Evolutionary conservation across 2,113 vertebrate genomes (phyloP).

Genomic region (Fukomys damarensis): DNA sequence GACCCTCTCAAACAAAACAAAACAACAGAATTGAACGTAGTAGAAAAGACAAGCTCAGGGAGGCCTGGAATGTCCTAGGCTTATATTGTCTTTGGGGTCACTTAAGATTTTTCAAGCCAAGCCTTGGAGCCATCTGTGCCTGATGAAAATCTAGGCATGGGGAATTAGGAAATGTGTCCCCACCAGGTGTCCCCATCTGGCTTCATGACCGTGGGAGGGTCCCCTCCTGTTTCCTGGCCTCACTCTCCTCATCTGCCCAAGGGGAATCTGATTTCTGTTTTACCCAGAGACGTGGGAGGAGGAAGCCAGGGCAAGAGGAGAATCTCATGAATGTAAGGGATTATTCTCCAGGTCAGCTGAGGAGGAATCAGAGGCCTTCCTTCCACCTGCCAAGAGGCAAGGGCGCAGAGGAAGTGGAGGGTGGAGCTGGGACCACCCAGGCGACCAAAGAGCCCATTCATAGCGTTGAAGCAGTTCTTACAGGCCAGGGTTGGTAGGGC

Average conservation of each 20-base stretch:
- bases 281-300: slow-evolving; percentile 61
- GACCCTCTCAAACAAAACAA: not conserved
- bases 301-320: not conserved
- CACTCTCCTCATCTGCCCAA: slow-evolving; percentile 59
- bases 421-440: slow-evolving; percentile 73
- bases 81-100: slow-evolving; percentile 60
- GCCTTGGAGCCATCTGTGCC: slow-evolving; percentile 71
- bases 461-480: not conserved
- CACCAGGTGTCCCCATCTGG: slow-evolving; percentile 74
- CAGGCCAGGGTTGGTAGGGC: not conserved
- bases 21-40: not conserved
- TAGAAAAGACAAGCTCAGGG: slow-evolving; percentile 19
- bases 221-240: slow-evolving; percentile 31
- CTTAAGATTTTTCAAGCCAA: slow-evolving; percentile 69
- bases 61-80: slow-evolving; percentile 43
- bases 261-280: slow-evolving; percentile 53
- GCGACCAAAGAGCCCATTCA: slow-evolving; percentile 48
- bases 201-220: slow-evolving; percentile 52
- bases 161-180: slow-evolving; percentile 53
- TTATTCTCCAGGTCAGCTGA: slow-evolving; percentile 69
- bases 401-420: slow-evolving; percentile 57
- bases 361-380: not conserved
- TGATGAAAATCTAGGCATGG: slow-evolving; percentile 24
- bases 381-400: slow-evolving; percentile 64
- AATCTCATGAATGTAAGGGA: slow-evolving; percentile 63